These are phyloP conservation scores for Acanthosepion pharaonis DNA, from an alignment of 2,888 invertebrate genomes.

Conservation along the genomic window DNA sequence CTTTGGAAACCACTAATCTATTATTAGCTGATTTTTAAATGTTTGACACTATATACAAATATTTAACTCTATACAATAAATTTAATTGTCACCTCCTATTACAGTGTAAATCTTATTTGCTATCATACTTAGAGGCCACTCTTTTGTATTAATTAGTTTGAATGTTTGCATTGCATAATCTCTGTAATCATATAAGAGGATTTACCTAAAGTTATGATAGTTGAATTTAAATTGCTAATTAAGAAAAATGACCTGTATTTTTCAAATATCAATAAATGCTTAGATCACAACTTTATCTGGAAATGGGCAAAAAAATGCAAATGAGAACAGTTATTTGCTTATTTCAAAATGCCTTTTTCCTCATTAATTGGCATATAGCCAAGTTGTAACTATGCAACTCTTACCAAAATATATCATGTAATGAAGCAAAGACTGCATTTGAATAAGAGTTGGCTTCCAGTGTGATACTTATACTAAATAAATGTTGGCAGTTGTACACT, in stretches of 20 bases:
- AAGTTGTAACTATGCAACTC: background rate
- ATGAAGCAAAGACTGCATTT: background rate
- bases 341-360: background rate
- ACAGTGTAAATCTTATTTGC: background rate
- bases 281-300: background rate
- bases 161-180: background rate
- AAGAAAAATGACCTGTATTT: background rate
- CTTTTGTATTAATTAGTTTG: background rate
- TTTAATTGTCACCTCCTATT: background rate
- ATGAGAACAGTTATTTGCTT: background rate
- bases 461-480: background rate
- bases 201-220: background rate
- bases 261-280: background rate
- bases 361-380: background rate
- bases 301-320: background rate
- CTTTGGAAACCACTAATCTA: no score
- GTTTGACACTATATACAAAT: no score
- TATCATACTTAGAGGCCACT: background rate
- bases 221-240: slow-evolving; percentile 33
- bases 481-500: no score
- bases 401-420: background rate
- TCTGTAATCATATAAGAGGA: background rate
- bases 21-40: no score
- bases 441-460: background rate
- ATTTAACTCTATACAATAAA: background rate